Conservation (phyloP, 2,113 vertebrate species). For the Sinocyclocheilus rhinocerous region DNA sequence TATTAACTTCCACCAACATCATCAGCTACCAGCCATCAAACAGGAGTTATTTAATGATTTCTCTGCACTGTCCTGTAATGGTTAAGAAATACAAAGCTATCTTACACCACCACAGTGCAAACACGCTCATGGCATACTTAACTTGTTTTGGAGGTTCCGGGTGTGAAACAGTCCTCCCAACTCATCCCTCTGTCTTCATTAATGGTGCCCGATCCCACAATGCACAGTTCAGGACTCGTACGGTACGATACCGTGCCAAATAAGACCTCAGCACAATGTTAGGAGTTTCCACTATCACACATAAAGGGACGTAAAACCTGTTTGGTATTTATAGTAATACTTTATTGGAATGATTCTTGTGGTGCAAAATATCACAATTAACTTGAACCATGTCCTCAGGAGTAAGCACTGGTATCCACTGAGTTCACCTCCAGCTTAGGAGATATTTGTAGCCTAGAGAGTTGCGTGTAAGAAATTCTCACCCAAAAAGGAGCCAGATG, state of each 20-base stretch:
- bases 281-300: not conserved
- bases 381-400: conserved; percentile 63
- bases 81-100: not conserved
- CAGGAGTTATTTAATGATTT: not conserved
- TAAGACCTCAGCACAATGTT: not conserved
- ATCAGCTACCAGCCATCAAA: not conserved
- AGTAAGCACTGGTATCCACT: conserved; percentile 54
- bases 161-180: not conserved
- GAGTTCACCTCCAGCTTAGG: conserved; percentile 35
- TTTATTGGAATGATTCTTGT: conserved; percentile 80
- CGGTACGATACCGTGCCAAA: not conserved
- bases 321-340: conserved; percentile 74
- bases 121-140: not conserved
- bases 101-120: not conserved
- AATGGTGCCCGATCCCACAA: no score
- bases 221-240: not conserved
- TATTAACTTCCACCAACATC: not conserved
- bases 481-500: conserved; percentile 42
- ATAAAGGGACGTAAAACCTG: not conserved
- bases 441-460: conserved; percentile 39
- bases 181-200: not conserved
- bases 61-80: not conserved
- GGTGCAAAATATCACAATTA: conserved; percentile 76
- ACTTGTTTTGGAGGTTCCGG: not conserved
- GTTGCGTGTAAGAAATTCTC: conserved; percentile 46